Conservation (phyloP, 2,888 invertebrate genomes). For the Apotomis capreana region DNA sequence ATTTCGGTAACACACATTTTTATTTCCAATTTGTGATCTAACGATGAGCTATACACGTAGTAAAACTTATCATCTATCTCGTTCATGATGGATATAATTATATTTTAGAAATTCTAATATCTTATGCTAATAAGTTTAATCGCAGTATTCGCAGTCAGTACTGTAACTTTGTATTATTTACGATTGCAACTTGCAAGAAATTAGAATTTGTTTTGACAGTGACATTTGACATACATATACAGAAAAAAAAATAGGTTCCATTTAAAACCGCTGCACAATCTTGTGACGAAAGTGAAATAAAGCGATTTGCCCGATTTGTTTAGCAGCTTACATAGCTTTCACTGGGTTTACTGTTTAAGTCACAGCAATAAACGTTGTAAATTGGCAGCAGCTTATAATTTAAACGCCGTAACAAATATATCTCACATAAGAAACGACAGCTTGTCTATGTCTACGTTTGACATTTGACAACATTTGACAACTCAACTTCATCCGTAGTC, state of each 20-base stretch:
- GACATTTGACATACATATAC: too few species aligned
- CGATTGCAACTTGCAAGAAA: constrained; percentile 2
- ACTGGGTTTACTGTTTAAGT: background rate
- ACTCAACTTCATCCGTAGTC: background rate
- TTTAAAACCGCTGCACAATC: background rate
- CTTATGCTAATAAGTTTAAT: background rate
- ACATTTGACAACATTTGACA: constrained; percentile 9
- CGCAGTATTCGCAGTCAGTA: too few species aligned
- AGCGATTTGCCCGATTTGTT: background rate
- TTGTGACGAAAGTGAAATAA: too few species aligned
- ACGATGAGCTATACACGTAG: constrained; percentile 95
- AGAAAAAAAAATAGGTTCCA: background rate
- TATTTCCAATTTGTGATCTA: constrained; percentile 93
- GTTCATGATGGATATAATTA: constrained; percentile 79
- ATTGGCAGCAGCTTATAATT: too few species aligned
- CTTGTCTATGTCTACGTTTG: background rate
- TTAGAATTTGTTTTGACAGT: constrained; percentile 1
- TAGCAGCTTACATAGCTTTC: background rate
- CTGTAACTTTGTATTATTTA: background rate
- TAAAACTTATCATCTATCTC: constrained; percentile 91
- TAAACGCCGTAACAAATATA: too few species aligned
- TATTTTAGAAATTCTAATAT: background rate
- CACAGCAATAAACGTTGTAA: background rate
- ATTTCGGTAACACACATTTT: constrained; percentile 89
- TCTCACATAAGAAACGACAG: too few species aligned